Base-by-base conservation (phyloP, 2,797 vertebrate species). In the Tamandua tetradactyla region DNA sequence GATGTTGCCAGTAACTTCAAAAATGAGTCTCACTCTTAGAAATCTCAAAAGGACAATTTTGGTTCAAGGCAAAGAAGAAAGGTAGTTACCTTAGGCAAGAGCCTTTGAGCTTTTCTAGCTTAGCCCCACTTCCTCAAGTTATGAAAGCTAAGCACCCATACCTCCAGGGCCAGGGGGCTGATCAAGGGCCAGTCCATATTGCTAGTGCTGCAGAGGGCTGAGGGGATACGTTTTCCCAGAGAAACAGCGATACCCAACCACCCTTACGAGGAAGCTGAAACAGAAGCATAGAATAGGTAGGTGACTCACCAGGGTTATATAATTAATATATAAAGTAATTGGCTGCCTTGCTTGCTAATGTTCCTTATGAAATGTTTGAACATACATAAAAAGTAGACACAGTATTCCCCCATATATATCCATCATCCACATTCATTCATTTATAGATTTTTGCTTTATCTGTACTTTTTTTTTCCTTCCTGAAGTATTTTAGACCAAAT, bases 21-120 rank as follows among this genome's bases (percentile, higher is more conserved):
- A 92, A 79, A 87, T 64, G 59, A 75, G n/a, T 69, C 84, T n/a
- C 68, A 87, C n/a, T 76, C 59, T 75, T 84, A 72, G 49, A 75
- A 93, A 79, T 42, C 37, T 90, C 57, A 47, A 25, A 93, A 79
- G 79, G 59, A 66, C 22, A 52, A 68, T 87, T 89, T 84, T 84
- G 76, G 42, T 83, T 90, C 62, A 94, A 87, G 68, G n/a, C 37
- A 91, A 80, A 94, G 30, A 76, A 75, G 83, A 68, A 88, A 10
- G 22, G 30, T 85, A 78, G 35, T 89, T 22, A 71, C 37, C 17
- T 42, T 74, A 89, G n/a, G 49, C 66, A 85, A 88, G 64, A 87
- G 32, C 81, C 59, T 94, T 93, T 81, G 74, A 75, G 80, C 52
- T 59, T 93, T 37, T 74, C 1, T 44, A 75, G 61, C 42, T 89